Percentiles rank a stretch among this genome's conserved stretches.
Conservation (phyloP, 2,888 invertebrate species). For the Megastigmus dorsalis region DNA sequence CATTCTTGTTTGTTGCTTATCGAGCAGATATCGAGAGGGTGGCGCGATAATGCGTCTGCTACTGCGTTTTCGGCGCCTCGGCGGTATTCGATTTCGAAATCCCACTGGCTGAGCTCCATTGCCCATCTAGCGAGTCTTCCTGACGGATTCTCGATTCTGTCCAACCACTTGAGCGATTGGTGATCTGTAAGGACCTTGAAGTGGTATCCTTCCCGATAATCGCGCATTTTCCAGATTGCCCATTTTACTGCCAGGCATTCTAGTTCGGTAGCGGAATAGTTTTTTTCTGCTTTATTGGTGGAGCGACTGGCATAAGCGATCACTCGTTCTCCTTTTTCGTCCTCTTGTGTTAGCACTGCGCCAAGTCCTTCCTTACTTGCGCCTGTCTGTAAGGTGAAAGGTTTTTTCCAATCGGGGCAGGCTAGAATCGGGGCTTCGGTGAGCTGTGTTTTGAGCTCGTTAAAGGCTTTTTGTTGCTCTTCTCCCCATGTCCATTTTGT, state of each 20-base stretch:
- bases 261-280: constrained; percentile 47
- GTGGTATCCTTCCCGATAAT: neutral
- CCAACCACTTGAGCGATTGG: neutral
- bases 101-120: constrained; percentile 23
- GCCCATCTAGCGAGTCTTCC: constrained; percentile 41
- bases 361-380: constrained; percentile 44
- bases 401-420: constrained; percentile 37
- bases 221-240: constrained; percentile 18
- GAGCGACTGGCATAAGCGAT: constrained; percentile 54
- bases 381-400: constrained; percentile 46
- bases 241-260: constrained; percentile 44
- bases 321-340: constrained; percentile 15
- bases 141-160: neutral
- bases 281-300: constrained; percentile 23
- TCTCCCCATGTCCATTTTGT: constrained; percentile 40
- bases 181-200: neutral
- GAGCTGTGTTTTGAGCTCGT: neutral
- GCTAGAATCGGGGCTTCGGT: neutral
- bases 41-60: constrained; percentile 43
- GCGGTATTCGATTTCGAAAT: constrained; percentile 29
- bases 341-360: constrained; percentile 24
- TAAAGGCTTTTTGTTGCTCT: constrained; percentile 19
- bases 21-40: neutral
- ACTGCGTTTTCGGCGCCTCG: constrained; percentile 20
- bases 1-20: neutral